Evolutionary conservation across 1,140 invertebrate genomes (phyloP).

Genomic region (Rhagoletis zephyria): DNA sequence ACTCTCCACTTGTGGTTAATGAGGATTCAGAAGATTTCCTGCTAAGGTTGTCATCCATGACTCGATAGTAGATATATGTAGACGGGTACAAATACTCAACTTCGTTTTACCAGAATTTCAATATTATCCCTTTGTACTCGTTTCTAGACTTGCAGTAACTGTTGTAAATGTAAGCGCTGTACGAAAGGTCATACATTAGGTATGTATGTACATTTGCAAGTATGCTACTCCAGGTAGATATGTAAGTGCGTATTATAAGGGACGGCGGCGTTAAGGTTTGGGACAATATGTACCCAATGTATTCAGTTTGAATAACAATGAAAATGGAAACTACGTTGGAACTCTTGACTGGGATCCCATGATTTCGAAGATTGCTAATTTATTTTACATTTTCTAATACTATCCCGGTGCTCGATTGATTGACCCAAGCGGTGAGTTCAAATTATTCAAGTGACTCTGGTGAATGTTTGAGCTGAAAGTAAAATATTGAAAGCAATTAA

Average conservation of each 20-base stretch:
- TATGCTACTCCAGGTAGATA: conserved; percentile 41
- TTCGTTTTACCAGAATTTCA: too few species aligned
- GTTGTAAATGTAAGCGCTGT: conserved; percentile 14
- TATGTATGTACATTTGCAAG: not conserved
- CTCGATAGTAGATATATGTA: not conserved
- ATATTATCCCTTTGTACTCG: not conserved
- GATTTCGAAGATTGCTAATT: not conserved
- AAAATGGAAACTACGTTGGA: conserved; percentile 21
- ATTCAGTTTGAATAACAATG: not conserved
- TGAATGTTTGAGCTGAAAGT: not conserved
- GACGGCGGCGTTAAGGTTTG: conserved; percentile 29
- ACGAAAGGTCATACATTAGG: not conserved
- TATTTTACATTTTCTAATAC: not conserved
- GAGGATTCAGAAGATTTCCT: conserved; percentile 85
- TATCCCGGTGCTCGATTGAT: not conserved
- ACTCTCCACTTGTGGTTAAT: conserved; percentile 86
- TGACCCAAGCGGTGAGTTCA: not conserved
- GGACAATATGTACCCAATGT: not conserved
- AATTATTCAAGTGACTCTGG: not conserved
- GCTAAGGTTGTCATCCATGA: conserved; percentile 85
- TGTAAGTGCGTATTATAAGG: conserved; percentile 39
- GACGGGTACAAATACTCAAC: not conserved
- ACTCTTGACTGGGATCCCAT: not conserved
- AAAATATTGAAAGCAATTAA: not conserved
- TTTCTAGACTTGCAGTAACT: not conserved